Percentiles rank a stretch among this genome's conserved stretches.
Evolutionary conservation across 2,113 vertebrate genomes (phyloP).

Genomic region (Podarcis muralis): DNA sequence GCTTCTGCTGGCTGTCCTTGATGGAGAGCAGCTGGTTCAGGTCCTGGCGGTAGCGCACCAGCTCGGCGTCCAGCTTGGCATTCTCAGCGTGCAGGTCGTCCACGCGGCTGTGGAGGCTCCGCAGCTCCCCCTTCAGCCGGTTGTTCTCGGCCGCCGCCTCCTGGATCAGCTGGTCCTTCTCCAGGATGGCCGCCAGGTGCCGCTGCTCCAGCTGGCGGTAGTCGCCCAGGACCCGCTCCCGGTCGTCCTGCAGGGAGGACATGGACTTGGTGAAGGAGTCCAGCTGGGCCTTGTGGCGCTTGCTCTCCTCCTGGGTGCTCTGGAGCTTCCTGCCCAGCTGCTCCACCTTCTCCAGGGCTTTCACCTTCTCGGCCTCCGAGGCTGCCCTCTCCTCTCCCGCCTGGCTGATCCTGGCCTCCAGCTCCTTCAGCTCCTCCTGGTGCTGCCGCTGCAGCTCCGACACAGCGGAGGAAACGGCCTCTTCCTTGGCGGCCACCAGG

Average conservation of each 20-base stretch:
- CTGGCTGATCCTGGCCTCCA: conserved; percentile 77
- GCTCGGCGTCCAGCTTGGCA: conserved; percentile 88
- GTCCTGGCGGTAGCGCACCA: conserved; percentile 88
- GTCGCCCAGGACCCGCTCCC: conserved; percentile 84
- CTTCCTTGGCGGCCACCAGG: conserved; percentile 88
- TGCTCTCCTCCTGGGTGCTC: conserved; percentile 79
- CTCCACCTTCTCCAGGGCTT: conserved; percentile 72
- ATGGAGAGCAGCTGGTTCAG: conserved; percentile 90
- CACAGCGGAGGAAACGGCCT: conserved; percentile 82
- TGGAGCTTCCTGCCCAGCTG: conserved; percentile 77
- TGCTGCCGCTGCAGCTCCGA: conserved; percentile 76
- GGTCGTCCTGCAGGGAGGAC: conserved; percentile 92
- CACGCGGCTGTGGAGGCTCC: conserved; percentile 81
- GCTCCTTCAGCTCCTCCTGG: conserved; percentile 82
- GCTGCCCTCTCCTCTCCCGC: conserved; percentile 66
- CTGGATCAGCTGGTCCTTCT: conserved; percentile 93
- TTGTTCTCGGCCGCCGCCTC: conserved; percentile 94
- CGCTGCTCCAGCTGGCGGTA: conserved; percentile 92
- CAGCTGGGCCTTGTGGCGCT: conserved; percentile 81
- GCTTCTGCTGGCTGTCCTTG: conserved; percentile 94
- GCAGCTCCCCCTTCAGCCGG: conserved; percentile 87
- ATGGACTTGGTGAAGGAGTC: conserved; percentile 92
- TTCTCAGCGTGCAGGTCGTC: conserved; percentile 94
- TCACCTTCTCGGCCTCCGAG: conserved; percentile 81
- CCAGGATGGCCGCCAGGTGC: conserved; percentile 88